phyloP scores from a whole-genome alignment of 2,888 invertebrate genomes.

The Archips crataeganus region DNA sequence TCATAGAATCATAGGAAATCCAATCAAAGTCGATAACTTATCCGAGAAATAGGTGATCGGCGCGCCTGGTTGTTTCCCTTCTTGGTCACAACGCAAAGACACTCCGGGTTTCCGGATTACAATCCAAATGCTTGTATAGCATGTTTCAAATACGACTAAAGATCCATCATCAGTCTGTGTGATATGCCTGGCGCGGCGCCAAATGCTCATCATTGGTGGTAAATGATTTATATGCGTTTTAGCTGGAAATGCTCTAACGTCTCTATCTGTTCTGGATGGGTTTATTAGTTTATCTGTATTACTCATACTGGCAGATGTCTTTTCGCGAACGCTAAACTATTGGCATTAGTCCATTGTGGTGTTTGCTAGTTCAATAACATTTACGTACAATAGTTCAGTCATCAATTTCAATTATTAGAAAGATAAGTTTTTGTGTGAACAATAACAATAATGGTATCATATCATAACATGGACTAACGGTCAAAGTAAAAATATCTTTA shows the following conservation, averaged over 20 bases:
- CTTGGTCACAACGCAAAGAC: too few relatives aligned
- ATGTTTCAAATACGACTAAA: constrained; percentile 20
- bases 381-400: not conserved
- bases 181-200: constrained; percentile 14
- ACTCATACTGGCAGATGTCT: constrained; percentile 22
- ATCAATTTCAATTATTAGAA: not conserved
- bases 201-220: constrained; percentile 18
- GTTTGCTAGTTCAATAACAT: not conserved
- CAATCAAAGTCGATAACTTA: too few relatives aligned
- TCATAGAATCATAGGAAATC: too few relatives aligned
- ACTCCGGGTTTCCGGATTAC: too few relatives aligned
- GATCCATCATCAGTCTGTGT: constrained; percentile 17
- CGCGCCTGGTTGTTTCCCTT: too few relatives aligned
- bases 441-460: not conserved
- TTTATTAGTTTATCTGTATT: constrained; percentile 9
- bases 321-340: constrained; percentile 9
- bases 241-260: constrained; percentile 16
- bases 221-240: constrained; percentile 23
- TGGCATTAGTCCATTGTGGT: constrained; percentile 4
- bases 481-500: too few relatives aligned
- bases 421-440: not conserved
- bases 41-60: too few relatives aligned
- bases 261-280: constrained; percentile 20
- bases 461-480: not conserved
- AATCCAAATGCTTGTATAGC: not conserved